phyloP scores from a whole-genome alignment of 2,797 vertebrate species.

The Stomatorhinus walkeri region DNA sequence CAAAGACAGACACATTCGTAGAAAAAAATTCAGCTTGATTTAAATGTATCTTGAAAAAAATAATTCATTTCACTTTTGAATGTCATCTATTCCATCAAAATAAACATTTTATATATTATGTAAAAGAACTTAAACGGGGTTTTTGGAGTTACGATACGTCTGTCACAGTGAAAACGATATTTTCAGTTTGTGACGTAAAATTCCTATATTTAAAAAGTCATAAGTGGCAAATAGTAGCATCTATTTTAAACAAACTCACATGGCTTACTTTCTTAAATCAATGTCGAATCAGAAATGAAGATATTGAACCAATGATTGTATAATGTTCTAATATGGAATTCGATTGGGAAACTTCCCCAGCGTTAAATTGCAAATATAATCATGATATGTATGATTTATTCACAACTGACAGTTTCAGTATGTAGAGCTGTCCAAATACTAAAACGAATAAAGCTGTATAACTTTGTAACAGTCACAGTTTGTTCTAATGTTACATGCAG shows the following conservation, averaged over 20 bases:
- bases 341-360: neutral
- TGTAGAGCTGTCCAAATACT: neutral
- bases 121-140: neutral
- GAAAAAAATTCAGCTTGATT: neutral
- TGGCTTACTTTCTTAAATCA: neutral
- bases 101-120: neutral
- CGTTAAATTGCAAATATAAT: slow-evolving; percentile 6
- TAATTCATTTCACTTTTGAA: neutral
- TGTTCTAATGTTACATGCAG: neutral
- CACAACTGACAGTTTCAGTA: neutral
- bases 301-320: neutral
- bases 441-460: neutral
- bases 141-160: neutral
- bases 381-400: neutral
- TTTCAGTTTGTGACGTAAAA: neutral
- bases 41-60: neutral
- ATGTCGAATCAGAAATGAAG: neutral
- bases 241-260: neutral
- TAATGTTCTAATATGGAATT: neutral
- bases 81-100: neutral
- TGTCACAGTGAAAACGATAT: slow-evolving; percentile 1
- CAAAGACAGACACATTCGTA: neutral
- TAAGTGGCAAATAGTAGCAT: neutral
- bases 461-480: neutral
- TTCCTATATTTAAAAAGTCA: neutral